phyloP scores from a whole-genome alignment of 2,113 vertebrate genomes.

The Corythornis cristatus region DNA sequence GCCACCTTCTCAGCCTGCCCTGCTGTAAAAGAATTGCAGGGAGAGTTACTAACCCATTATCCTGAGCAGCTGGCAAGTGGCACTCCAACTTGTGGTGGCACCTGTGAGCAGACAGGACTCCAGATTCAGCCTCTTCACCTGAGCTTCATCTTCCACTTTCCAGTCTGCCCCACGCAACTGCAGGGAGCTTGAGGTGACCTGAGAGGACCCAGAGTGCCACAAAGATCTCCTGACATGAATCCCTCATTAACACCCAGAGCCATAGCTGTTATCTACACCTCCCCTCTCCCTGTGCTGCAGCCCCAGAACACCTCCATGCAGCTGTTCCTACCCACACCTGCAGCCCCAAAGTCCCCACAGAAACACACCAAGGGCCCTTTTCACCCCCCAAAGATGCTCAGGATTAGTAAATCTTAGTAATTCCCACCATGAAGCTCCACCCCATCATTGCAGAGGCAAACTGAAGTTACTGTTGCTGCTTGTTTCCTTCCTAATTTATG shows the following conservation, averaged over 20 bases:
- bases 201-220: rapidly evolving
- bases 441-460: constrained; percentile 3
- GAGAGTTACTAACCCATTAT: no score
- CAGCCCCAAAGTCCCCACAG: neutral
- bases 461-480: neutral
- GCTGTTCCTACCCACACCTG: neutral
- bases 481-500: constrained; percentile 51
- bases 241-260: rapidly evolving
- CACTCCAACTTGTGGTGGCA: rapidly evolving
- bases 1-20: neutral
- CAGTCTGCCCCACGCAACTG: no score
- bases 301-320: neutral
- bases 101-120: neutral
- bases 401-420: neutral
- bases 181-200: rapidly evolving
- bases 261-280: rapidly evolving
- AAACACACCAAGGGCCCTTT: neutral
- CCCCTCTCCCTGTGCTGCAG: neutral
- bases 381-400: rapidly evolving
- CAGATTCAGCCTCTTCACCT: neutral
- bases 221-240: neutral
- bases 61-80: neutral
- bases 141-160: neutral
- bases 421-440: constrained; percentile 23
- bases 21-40: no score